Evolutionary conservation across 2,797 vertebrate genomes (phyloP), one percentile per base, ranked within the genome.

Genomic region (Brachyrhaphis roseni): DNA sequence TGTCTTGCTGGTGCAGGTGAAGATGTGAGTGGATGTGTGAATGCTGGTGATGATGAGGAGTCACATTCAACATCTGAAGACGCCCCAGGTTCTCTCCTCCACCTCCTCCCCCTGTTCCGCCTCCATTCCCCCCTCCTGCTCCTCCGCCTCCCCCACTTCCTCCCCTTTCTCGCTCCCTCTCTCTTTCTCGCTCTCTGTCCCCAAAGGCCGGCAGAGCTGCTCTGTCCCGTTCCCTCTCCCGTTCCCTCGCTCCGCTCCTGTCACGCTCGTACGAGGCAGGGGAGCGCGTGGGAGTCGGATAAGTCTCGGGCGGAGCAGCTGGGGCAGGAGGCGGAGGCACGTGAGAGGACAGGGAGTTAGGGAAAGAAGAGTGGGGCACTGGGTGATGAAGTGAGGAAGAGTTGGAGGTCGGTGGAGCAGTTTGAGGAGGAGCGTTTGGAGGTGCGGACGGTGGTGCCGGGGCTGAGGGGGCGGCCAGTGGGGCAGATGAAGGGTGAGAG

Each of bases 11-110:
- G 96, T 99, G 98, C 86, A 99, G 97, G 91, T 99, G 98, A 79
- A 99, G 97, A 93, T 99, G 98, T 76, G 98, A 99, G 95, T 99
- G 98, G 96, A 99, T 99, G 92, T 99, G 98, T 78, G 98, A 99
- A 95, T 99, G 98, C 97, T 99, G 98, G 96, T 99, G 98, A 91
- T 99, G 98, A 89, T 99, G 98, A 59, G 98, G 98, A 39, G 98
- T 99, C 95, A 99, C 98, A 43, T 99, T 99, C 86, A 99, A 93
- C 98, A 99, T 99, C 95, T 99, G 98, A 85, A 99, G 97, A 87
- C 98, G 96, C 81, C 97, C 97, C 92, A 98, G 95, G 49, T 97
- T 97, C 88, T 99, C 98, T 72, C 97, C 96, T 96, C 96, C 91
- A 94, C 95, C 91, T 96, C 96, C 1, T 96, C 97, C 93, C 94